Conservation (phyloP, 1,140 invertebrate species). For the Halyomorpha halys region DNA sequence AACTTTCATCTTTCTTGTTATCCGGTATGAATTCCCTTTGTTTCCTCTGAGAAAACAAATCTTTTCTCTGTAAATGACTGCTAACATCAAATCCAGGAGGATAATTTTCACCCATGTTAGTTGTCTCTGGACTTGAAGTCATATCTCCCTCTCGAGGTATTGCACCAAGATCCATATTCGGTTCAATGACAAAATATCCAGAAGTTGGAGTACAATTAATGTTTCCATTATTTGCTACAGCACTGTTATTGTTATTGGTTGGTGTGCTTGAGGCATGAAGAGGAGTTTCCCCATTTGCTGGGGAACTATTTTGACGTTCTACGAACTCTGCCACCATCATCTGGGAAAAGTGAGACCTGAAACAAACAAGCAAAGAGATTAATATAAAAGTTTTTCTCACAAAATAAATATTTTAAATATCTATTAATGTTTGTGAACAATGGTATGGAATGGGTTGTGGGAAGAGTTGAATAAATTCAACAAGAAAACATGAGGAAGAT, state of each 20-base stretch:
- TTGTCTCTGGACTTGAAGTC: slow-evolving; percentile 22
- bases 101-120: slow-evolving; percentile 33
- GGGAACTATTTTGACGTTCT: slow-evolving; percentile 55
- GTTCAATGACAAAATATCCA: slow-evolving; percentile 33
- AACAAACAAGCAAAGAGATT: neutral
- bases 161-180: slow-evolving; percentile 32
- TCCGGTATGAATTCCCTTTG: slow-evolving; percentile 94
- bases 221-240: slow-evolving; percentile 17
- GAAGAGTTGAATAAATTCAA: neutral
- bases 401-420: neutral
- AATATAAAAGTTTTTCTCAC: neutral
- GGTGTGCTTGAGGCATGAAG: slow-evolving; percentile 31
- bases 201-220: slow-evolving; percentile 27
- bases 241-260: slow-evolving; percentile 24
- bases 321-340: slow-evolving; percentile 79
- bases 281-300: slow-evolving; percentile 53
- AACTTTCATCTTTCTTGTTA: slow-evolving; percentile 92
- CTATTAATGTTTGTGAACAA: neutral
- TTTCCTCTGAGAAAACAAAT: slow-evolving; percentile 76
- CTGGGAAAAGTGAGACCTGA: slow-evolving; percentile 19
- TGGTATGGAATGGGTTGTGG: neutral
- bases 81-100: slow-evolving; percentile 42
- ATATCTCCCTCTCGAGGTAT: slow-evolving; percentile 32
- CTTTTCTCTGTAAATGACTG: slow-evolving; percentile 47
- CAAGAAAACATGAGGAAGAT: neutral